phyloP scores from a whole-genome alignment of 2,888 invertebrate species.

The Venusia cambrica region DNA sequence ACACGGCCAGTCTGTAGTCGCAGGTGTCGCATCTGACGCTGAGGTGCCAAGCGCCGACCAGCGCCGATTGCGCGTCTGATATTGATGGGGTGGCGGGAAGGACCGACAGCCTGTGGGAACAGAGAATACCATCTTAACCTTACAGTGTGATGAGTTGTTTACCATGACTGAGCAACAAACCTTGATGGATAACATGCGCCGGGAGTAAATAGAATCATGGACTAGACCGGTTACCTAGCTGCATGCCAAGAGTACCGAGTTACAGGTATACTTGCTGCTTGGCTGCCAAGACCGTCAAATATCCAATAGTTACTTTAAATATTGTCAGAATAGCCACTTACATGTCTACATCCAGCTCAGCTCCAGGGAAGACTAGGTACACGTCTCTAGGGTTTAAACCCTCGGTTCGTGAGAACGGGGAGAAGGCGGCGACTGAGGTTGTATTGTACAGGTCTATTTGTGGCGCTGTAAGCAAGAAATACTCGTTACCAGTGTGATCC shows the following conservation, averaged over 20 bases:
- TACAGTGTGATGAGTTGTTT: too few species aligned
- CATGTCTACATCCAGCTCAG: slow-evolving; percentile 44
- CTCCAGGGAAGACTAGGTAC: slow-evolving; percentile 59
- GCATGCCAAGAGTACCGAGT: too few species aligned
- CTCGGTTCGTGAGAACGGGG: slow-evolving; percentile 55
- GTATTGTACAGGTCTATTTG: slow-evolving; percentile 74
- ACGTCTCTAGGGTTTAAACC: slow-evolving; percentile 54
- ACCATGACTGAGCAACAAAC: too few species aligned
- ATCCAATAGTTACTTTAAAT: too few species aligned
- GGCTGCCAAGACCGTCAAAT: too few species aligned
- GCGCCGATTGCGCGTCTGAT: slow-evolving; percentile 35
- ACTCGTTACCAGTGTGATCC: too few species aligned
- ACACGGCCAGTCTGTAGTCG: slow-evolving; percentile 59
- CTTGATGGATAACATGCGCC: too few species aligned
- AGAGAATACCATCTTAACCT: too few species aligned
- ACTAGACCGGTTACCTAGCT: too few species aligned
- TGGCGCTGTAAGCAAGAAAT: slow-evolving; percentile 50
- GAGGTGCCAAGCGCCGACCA: slow-evolving; percentile 68
- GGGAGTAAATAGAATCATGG: too few species aligned
- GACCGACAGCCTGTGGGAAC: slow-evolving; percentile 63
- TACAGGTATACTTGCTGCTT: too few species aligned
- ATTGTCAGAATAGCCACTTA: slow-evolving; percentile 49
- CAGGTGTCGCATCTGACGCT: slow-evolving; percentile 67
- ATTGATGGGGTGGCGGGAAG: slow-evolving; percentile 42
- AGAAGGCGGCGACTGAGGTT: slow-evolving; percentile 67